These are phyloP conservation scores for Malacoctenus gilli DNA, from an alignment of 2,797 vertebrate species.

Conservation along the genomic window DNA sequence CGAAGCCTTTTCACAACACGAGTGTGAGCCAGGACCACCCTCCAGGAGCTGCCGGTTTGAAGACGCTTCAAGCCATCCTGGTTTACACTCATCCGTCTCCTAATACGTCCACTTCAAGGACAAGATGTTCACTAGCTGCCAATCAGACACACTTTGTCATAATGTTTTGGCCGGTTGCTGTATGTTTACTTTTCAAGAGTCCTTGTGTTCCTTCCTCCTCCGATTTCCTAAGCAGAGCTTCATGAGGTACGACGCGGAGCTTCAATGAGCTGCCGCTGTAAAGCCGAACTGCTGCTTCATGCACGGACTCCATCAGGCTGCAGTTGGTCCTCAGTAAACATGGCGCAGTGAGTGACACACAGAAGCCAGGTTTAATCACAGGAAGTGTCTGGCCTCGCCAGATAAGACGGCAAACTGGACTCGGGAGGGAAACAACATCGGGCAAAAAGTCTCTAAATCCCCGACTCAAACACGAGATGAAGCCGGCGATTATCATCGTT, in stretches of 20 bases:
- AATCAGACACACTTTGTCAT: too few relatives aligned
- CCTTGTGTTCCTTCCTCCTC: too few relatives aligned
- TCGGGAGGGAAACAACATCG: conserved; percentile 42
- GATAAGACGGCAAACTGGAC: conserved; percentile 59
- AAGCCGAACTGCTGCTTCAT: conserved; percentile 7
- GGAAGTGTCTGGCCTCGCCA: conserved; percentile 55
- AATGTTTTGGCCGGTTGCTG: too few relatives aligned
- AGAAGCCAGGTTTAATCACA: conserved; percentile 49
- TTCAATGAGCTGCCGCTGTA: conserved; percentile 8
- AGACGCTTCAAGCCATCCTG: too few relatives aligned
- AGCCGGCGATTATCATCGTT: conserved; percentile 34
- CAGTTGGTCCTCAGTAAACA: neutral
- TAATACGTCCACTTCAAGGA: too few relatives aligned
- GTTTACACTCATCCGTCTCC: too few relatives aligned
- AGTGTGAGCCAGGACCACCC: too few relatives aligned
- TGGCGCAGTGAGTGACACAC: conserved; percentile 28
- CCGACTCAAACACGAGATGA: conserved; percentile 37
- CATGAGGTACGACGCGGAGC: conserved; percentile 16
- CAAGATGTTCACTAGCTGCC: too few relatives aligned
- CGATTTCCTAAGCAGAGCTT: conserved; percentile 20
- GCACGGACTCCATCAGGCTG: conserved; percentile 23
- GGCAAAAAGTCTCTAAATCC: conserved; percentile 17
- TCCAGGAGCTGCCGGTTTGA: too few relatives aligned
- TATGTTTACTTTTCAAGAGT: too few relatives aligned
- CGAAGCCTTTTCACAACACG: too few relatives aligned